Evolutionary conservation across 2,888 invertebrate genomes (phyloP), one percentile per base, ranked within the genome.

Genomic region (Amiota mariae): DNA sequence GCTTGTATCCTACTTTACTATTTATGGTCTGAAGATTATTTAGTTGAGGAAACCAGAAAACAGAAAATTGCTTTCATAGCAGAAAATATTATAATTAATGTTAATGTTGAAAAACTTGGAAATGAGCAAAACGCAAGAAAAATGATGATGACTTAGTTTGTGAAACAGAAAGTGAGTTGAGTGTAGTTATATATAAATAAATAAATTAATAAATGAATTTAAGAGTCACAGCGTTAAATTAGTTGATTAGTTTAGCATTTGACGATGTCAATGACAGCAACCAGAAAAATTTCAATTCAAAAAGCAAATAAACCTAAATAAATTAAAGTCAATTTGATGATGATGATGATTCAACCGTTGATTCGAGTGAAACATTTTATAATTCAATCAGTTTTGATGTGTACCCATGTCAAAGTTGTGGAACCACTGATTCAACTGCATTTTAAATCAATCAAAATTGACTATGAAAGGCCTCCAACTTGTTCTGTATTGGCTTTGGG

Each of bases 211-310:
- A 6, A 57, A 57, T 57, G 57, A 57, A 57, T 57, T n/a, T 20
- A 20, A 20, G 59, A 59, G 83, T 86, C 83, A 86, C 81, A 82
- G 36, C 36, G 83, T 85, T 66, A 84, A 86, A 84, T 84, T 84
- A 84, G 83, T 85, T 84, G 87, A 86, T 84, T 86, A 84, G 83
- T 84, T 84, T 85, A 86, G 78, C 83, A 81, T 81, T 67, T 36
- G n/a, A 15, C n/a, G 59, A 47, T 15, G 47, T 49, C 48, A 72
- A 18, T 48, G 72, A 20, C 70, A 51, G 54, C 72, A 51, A 51
- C 13, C 51, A 36, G 20, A 59, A 20, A 20, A 59, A 20, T 15
- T 11, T 20, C 59, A 59, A 59, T 59, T 59, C 36, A 0, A 24
- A 59, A 59, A 15, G 20, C 59, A 59, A 59, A 24, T 20, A 11